Evolutionary conservation across 2,113 vertebrate species (phyloP).

Genomic region (Noctilio leporinus): DNA sequence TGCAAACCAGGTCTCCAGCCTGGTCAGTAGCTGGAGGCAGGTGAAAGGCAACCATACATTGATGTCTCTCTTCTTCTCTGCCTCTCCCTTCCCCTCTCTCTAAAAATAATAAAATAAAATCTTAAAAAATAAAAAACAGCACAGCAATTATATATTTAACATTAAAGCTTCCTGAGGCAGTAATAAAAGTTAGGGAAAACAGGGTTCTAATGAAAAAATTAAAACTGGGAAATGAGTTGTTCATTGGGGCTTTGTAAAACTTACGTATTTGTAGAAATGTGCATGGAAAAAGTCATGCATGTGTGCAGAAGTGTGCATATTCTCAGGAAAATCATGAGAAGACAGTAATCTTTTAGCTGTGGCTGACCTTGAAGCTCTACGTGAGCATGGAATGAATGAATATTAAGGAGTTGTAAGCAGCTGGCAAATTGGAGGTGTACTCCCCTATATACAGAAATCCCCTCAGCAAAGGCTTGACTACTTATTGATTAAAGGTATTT

Average conservation of each 20-base stretch:
- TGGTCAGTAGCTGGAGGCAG: no score
- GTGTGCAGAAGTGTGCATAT: background rate
- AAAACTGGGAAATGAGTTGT: background rate
- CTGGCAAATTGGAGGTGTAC: background rate
- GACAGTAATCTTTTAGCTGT: background rate
- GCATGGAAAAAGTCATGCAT: background rate
- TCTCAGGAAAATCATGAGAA: background rate
- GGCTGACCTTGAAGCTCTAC: background rate
- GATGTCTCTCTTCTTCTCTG: no score
- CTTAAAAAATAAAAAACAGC: no score
- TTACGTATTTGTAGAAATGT: background rate
- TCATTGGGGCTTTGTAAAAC: background rate
- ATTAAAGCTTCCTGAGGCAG: background rate
- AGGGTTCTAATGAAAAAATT: background rate
- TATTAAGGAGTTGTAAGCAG: background rate
- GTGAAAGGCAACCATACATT: no score
- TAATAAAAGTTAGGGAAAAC: background rate
- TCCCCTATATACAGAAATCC: background rate
- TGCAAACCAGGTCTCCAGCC: no score
- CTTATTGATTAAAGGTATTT: background rate
- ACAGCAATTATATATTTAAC: background rate
- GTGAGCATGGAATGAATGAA: background rate
- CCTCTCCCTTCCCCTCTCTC: no score
- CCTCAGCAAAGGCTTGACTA: background rate
- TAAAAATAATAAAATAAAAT: no score